phyloP scores from a whole-genome alignment of 2,888 invertebrate species.

The Nasonia oneida region DNA sequence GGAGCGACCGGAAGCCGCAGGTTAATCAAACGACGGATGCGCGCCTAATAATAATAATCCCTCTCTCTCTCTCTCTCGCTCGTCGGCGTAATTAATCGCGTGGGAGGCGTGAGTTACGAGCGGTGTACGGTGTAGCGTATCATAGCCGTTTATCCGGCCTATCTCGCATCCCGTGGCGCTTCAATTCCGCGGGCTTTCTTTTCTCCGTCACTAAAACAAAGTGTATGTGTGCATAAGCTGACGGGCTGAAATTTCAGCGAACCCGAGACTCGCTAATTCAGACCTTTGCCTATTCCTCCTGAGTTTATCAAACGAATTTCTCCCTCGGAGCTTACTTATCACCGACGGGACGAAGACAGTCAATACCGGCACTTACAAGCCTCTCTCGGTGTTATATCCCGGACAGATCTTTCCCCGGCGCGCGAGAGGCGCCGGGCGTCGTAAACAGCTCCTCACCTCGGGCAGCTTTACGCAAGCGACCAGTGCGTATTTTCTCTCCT shows the following conservation, averaged over 20 bases:
- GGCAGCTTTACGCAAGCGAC: slow-evolving; percentile 41
- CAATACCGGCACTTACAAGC: slow-evolving; percentile 25
- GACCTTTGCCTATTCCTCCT: background rate
- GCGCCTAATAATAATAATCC: slow-evolving; percentile 47
- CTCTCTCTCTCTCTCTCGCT: background rate
- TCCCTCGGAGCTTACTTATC: background rate
- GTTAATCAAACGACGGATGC: slow-evolving; percentile 60
- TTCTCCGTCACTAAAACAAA: background rate
- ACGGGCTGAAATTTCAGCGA: slow-evolving; percentile 27
- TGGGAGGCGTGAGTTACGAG: slow-evolving; percentile 57
- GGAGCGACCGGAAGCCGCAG: slow-evolving; percentile 15
- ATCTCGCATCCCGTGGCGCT: slow-evolving; percentile 24
- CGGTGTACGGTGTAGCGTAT: slow-evolving; percentile 1
- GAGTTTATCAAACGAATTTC: background rate
- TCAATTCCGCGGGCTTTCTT: background rate
- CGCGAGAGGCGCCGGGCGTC: slow-evolving; percentile 11
- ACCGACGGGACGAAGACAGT: background rate
- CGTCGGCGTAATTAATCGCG: slow-evolving; percentile 57
- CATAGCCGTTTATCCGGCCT: background rate
- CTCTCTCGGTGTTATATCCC: slow-evolving; percentile 13
- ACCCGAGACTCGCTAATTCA: background rate
- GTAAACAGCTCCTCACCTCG: slow-evolving; percentile 40
- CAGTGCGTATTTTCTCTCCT: slow-evolving; percentile 43
- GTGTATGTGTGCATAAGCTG: background rate
- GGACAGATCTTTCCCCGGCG: slow-evolving; percentile 17